These are phyloP conservation scores for Microhierax caerulescens DNA, from an alignment of 2,797 vertebrate genomes.

Conservation along the genomic window DNA sequence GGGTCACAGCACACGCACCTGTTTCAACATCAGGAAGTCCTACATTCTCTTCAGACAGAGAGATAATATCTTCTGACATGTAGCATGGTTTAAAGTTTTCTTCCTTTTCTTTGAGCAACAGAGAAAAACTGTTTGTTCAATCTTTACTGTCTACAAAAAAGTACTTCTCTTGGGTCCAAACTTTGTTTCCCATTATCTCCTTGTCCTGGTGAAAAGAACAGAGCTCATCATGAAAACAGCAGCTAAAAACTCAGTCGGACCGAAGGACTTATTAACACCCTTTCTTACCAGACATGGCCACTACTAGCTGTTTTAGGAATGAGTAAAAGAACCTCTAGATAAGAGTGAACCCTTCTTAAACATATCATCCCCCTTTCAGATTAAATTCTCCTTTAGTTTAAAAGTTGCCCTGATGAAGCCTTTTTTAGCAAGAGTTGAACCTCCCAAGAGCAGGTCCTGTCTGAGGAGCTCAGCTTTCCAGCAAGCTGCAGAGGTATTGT, in stretches of 20 bases:
- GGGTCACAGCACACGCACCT: conserved; percentile 15
- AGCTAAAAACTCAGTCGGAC: not conserved
- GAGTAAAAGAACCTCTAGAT: not conserved
- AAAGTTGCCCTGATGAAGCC: not conserved
- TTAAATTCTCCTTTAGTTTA: not conserved
- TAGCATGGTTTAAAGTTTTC: not conserved
- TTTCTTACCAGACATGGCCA: not conserved
- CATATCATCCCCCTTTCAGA: not conserved
- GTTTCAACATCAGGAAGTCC: not conserved
- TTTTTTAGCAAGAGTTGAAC: not conserved
- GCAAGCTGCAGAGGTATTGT: rapidly evolving
- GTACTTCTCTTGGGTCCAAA: not conserved
- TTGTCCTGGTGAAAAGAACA: not conserved
- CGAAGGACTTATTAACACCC: not conserved
- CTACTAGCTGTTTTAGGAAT: not conserved
- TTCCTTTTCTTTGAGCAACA: not conserved
- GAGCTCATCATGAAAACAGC: not conserved
- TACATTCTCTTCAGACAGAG: not conserved
- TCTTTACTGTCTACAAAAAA: not conserved
- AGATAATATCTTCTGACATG: not conserved
- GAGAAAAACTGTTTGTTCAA: not conserved
- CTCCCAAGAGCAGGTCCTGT: not conserved
- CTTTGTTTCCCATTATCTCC: not conserved
- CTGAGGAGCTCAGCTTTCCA: not conserved
- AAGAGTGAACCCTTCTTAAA: not conserved